Evolutionary conservation across 1,140 invertebrate genomes (phyloP), one percentile per base, ranked within the genome.

Genomic region (Contarinia nasturtii): DNA sequence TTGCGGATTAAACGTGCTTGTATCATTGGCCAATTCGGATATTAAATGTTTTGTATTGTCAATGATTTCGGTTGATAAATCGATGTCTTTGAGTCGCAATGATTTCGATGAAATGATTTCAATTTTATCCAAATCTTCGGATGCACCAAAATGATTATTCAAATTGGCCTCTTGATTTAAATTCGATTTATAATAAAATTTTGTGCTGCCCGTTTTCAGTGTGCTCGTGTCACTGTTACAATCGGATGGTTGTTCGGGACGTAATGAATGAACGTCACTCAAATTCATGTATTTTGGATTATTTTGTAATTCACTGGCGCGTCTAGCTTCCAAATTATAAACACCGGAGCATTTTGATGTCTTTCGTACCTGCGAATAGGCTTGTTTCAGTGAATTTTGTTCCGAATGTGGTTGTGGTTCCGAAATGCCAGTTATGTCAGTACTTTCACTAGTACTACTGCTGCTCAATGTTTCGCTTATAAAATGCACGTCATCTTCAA

Each of bases 31-130:
- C 20, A 20, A 18, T 19, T 18, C 18, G 7, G 41, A 18, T 3
- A 43, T 18, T 7, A 11, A 18, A 19, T 43, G 41, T 18, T 20
- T 43, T n/a, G 41, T 18, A 10, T 27, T 27, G 27, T 27, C 27
- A 10, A 27, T 27, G 27, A 27, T 27, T 10, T 38, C 36, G 36
- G 36, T 38, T 3, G 36, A 38, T 10, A 27, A 27, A 38, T 17
- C 17, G 5, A 17, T 4, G 12, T 17, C 12, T 38, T 38, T 38
- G 17, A 38, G 17, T 14, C 17, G 15, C 0, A 60, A 57, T 0
- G 60, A 63, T 44, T 58, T 60, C 0, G 62, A 55, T 3, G 60
- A 62, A 20, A 62, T 15, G 1, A 58, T 53, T 48, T 63, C 60
- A 2, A 62, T 53, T 49, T 62, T 61, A 42, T 58, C 56, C 20